A percentile compares a stretch with the other conserved stretches of the same genome.
phyloP scores from a whole-genome alignment of 2,113 vertebrate species.

The Corythornis vintsioides region DNA sequence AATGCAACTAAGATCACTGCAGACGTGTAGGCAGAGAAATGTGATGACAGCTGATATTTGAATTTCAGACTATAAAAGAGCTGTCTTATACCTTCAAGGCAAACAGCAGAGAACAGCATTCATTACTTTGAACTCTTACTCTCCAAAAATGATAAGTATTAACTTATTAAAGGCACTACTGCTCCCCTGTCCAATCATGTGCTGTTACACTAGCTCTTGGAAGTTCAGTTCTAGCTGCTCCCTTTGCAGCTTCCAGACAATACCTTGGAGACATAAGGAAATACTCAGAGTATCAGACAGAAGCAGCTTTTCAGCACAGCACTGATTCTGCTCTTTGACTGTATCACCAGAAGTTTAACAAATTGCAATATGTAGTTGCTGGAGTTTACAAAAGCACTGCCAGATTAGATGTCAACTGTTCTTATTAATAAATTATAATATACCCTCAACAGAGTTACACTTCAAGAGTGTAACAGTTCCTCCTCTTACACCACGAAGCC shows the following conservation, averaged over 20 bases:
- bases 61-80: not conserved
- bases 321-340: not conserved
- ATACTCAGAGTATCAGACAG: not conserved
- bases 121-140: not conserved
- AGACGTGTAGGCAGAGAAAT: not conserved
- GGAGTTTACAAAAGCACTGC: not conserved
- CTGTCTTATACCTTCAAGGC: not conserved
- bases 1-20: not conserved
- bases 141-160: not conserved
- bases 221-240: not conserved
- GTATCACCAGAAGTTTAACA: not conserved
- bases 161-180: not conserved
- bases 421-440: not conserved
- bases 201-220: not conserved
- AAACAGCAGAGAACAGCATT: not conserved
- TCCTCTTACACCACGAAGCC: not conserved
- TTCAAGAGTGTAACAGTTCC: not conserved
- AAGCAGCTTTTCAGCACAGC: not conserved
- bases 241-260: not conserved
- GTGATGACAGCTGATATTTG: not conserved
- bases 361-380: not conserved
- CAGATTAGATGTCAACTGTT: not conserved
- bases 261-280: not conserved
- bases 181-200: not conserved
- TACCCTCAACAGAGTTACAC: not conserved